Evolutionary conservation across 2,797 vertebrate genomes (phyloP), one percentile per base, ranked within the genome.

Genomic region (Neosilurus mollespiculum): DNA sequence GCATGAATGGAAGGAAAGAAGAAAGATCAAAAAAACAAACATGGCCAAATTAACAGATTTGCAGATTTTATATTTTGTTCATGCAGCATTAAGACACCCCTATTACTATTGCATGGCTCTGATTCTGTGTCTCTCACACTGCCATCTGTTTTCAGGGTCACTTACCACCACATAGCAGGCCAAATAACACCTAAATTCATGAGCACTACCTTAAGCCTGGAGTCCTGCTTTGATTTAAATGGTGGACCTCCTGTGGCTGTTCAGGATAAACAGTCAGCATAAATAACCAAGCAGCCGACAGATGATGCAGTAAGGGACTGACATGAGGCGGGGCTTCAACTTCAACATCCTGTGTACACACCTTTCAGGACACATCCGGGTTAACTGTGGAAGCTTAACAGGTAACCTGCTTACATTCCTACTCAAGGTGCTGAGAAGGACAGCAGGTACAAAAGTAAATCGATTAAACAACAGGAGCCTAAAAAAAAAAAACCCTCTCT

Each of bases 261-360:
- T 93, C 92, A 90, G 91, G 91, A 91, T 91, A 94, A 94, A 94
- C 92, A 93, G 91, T 91, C 88, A 88, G 91, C 88, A 90, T 92
- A 94, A 94, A 95, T 93, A 94, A 92, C 91, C 92, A 94, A 95
- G 94, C 93, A 94, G 92, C 92, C 92, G 91, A 92, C 90, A 80
- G 91, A 92, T 94, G 93, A 95, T 91, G 89, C 79, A 87, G 87
- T 92, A 83, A 78, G 88, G 90, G 90, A 94, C 92, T 92, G 93
- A 93, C 92, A 92, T 90, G 90, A 26, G 71, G 80, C 83, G 22
- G 37, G 30, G 54, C 81, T 56, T 85, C 18, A 0, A 12, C 22
- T 51, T 61, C 54, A n/a, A 54, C 78, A 59, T 54, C 49, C 49
- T 24, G 67, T 43, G 20, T 24, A n/a, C 43, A 67, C 65, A 12